Evolutionary conservation across 1,140 invertebrate species (phyloP), one percentile per base, ranked within the genome.

Genomic region (Zaprionus ornatus): DNA sequence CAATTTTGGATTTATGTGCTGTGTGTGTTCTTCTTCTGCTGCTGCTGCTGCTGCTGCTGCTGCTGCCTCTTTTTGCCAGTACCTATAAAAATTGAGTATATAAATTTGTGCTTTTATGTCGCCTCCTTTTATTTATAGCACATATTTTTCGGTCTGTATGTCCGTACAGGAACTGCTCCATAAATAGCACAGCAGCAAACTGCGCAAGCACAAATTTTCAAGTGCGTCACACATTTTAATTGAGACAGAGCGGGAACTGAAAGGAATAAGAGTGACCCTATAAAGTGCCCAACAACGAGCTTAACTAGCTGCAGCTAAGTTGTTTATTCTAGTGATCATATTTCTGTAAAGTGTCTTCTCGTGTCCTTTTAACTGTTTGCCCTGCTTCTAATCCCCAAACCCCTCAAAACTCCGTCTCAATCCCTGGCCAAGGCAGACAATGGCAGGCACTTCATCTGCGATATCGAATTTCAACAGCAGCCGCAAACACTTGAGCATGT

Each of bases 1-100:
- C 85, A 90, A 90, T 90, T 90, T 90, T 79, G 85, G 86, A 90
- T 90, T 90, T 90, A 90, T 90, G 85, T 68, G 62, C 15, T n/a
- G 6, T 42, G 40, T 59, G 68, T 76, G 29, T 73, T 56, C 27
- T 19, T 21, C 25, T 45, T 35, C 50, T n/a, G 1, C 3, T 3
- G 0, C 29, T 32, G 2, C 1, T 40, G 40, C 13, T 56, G 19
- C n/a, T 54, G 25, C 13, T 19, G 37, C 10, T 64, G 0, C 29
- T 3, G 3, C 29, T 32, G 29, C 29, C 29, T 52, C 17, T 21
- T 32, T 25, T 48, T 40, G 23, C 50, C 67, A 32, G 59, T 55
- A 77, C 72, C 68, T 54, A 60, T 80, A 79, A 84, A 74, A 85
- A 74, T 66, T 74, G 75, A 81, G 68, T 29, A 52, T 65, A 29